Conservation (phyloP, 2,888 invertebrate species). For the Melinaea marsaeus region DNA sequence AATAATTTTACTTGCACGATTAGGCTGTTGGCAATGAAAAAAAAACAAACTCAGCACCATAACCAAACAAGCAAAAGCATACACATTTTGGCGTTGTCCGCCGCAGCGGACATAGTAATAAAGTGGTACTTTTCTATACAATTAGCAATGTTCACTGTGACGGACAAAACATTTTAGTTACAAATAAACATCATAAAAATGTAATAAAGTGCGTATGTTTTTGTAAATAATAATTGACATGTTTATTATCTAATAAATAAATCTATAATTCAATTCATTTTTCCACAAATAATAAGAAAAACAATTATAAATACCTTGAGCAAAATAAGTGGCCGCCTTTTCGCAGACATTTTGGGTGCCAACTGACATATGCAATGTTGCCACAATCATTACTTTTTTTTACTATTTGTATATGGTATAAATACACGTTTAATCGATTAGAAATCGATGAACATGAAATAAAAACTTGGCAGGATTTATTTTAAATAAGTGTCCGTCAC, state of each 20-base stretch:
- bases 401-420: conserved; percentile 22
- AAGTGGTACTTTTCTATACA: conserved; percentile 11
- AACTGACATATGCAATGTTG: conserved; percentile 13
- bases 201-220: conserved; percentile 15
- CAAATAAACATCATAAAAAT: conserved; percentile 14
- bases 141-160: conserved; percentile 12
- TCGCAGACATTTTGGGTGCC: conserved; percentile 14
- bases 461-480: no score
- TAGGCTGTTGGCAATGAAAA: no score
- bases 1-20: no score
- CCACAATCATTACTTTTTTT: conserved; percentile 16
- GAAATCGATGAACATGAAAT: no score
- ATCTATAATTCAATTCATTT: no score
- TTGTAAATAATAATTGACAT: conserved; percentile 12
- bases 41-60: conserved; percentile 14
- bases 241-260: conserved; percentile 16
- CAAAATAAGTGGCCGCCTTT: no score
- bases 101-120: conserved; percentile 13
- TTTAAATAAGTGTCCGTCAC: no score
- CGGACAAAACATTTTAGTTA: no score
- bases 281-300: no score
- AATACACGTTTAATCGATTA: conserved; percentile 16
- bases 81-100: conserved; percentile 12
- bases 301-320: no score
- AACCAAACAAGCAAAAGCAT: conserved; percentile 14